A percentile compares a stretch with the other conserved stretches of the same genome.
Conservation (phyloP, 2,888 invertebrate genomes). For the Chorisops tibialis region DNA sequence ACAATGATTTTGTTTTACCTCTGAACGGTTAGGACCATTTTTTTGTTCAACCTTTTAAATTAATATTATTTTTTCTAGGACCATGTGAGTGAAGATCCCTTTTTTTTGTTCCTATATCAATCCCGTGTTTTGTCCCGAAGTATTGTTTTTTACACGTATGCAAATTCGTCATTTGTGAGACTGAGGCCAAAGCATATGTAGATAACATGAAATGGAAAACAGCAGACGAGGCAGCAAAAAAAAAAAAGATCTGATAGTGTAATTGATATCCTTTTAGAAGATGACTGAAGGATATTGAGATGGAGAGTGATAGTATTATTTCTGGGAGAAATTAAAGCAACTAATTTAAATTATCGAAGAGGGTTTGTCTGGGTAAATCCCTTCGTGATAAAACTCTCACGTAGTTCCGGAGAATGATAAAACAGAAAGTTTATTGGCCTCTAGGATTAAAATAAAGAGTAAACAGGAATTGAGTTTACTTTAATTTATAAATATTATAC, state of each 20-base stretch:
- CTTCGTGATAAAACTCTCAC: conserved; percentile 10
- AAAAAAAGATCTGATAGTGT: conserved; percentile 29
- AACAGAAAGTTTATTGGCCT: too few species aligned
- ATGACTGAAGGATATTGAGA: not conserved
- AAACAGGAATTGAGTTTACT: too few species aligned
- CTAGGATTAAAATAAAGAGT: too few species aligned
- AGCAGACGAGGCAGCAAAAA: conserved; percentile 8
- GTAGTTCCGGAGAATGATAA: not conserved
- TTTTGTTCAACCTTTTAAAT: conserved; percentile 24
- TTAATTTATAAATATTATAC: too few species aligned
- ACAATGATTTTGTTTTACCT: conserved; percentile 31
- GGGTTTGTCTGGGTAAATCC: too few species aligned
- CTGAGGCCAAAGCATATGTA: not conserved
- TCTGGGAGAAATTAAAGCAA: not conserved
- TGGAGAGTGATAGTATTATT: not conserved
- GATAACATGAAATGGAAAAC: conserved; percentile 19
- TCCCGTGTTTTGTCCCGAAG: conserved; percentile 20
- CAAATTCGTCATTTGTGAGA: conserved; percentile 30
- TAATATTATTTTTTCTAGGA: conserved; percentile 30
- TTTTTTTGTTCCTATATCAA: conserved; percentile 20
- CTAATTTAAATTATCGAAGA: conserved; percentile 5
- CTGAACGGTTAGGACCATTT: conserved; percentile 17
- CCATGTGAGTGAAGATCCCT: conserved; percentile 7
- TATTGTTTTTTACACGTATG: conserved; percentile 31
- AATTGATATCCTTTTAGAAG: conserved; percentile 29